These are phyloP conservation scores for Drosophila recens DNA, from an alignment of 2,888 invertebrate genomes.

Conservation along the genomic window DNA sequence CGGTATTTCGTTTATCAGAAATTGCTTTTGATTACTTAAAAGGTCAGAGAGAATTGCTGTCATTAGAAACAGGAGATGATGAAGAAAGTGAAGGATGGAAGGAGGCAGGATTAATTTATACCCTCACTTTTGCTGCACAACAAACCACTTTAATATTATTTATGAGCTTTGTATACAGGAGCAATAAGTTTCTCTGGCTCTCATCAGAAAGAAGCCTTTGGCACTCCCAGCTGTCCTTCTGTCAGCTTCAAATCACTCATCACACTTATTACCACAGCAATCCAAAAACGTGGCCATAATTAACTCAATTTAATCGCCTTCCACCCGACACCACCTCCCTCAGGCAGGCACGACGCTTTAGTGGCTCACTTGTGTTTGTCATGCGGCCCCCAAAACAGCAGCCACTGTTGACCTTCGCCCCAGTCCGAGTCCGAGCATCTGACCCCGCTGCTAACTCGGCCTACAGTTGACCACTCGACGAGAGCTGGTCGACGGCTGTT, in stretches of 20 bases:
- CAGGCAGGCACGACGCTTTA: slow-evolving; percentile 51
- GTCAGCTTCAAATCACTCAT: slow-evolving; percentile 62
- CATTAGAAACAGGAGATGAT: slow-evolving; percentile 12
- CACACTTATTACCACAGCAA: slow-evolving; percentile 59
- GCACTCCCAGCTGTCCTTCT: slow-evolving; percentile 6
- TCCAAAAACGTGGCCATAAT: slow-evolving; percentile 70
- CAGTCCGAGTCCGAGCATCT: not conserved
- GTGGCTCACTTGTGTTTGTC: slow-evolving; percentile 69
- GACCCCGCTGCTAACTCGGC: slow-evolving; percentile 10
- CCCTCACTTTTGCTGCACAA: slow-evolving; percentile 11
- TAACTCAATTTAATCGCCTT: slow-evolving; percentile 75
- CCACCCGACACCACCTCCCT: slow-evolving; percentile 15
- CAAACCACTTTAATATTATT: slow-evolving; percentile 49
- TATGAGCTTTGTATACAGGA: slow-evolving; percentile 41
- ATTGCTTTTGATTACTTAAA: slow-evolving; percentile 32
- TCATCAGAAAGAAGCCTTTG: slow-evolving; percentile 33
- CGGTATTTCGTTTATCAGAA: slow-evolving; percentile 25
- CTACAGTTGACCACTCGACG: slow-evolving; percentile 47
- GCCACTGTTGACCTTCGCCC: slow-evolving; percentile 14
- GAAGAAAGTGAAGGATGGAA: not conserved
- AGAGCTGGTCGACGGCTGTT: slow-evolving; percentile 40
- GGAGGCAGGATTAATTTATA: slow-evolving; percentile 21
- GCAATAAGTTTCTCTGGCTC: slow-evolving; percentile 37
- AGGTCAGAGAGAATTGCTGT: slow-evolving; percentile 19
- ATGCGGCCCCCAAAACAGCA: slow-evolving; percentile 17